A percentile compares a stretch with the other conserved stretches of the same genome.
Evolutionary conservation across 2,888 invertebrate genomes (phyloP).

Genomic region (Acanthopleura granulata): DNA sequence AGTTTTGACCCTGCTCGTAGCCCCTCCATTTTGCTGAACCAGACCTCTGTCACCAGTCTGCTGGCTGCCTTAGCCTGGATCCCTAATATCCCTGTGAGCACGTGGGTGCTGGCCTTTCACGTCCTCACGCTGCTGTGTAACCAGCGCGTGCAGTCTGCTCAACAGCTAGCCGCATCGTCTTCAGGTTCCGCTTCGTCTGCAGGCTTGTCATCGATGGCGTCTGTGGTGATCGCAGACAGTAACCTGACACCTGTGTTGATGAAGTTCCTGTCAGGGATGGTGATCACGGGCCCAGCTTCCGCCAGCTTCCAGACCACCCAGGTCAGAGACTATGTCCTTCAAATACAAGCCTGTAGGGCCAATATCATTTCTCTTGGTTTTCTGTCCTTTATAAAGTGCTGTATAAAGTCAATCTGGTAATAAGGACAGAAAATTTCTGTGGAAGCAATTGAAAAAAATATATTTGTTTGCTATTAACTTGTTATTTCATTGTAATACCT

Average conservation of each 20-base stretch:
- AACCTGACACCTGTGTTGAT: constrained; percentile 59
- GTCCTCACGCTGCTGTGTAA: constrained; percentile 80
- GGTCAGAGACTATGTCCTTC: constrained; percentile 27
- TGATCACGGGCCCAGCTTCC: constrained; percentile 42
- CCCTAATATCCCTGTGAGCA: constrained; percentile 79
- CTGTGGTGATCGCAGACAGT: constrained; percentile 57
- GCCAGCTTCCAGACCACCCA: constrained; percentile 38
- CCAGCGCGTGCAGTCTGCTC: constrained; percentile 63
- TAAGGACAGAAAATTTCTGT: too few species aligned
- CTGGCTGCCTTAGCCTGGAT: constrained; percentile 78
- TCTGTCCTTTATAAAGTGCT: neutral
- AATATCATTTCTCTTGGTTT: neutral
- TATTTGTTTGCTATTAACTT: too few species aligned
- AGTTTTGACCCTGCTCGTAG: constrained; percentile 54
- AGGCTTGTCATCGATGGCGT: constrained; percentile 46
- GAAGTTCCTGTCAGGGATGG: constrained; percentile 62
- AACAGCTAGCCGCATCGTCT: too few species aligned
- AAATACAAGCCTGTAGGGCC: neutral
- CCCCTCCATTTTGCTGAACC: constrained; percentile 78
- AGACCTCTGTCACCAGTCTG: constrained; percentile 76
- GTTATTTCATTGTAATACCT: too few species aligned
- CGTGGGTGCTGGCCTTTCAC: constrained; percentile 83
- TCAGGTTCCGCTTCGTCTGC: neutral
- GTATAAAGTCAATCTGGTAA: too few species aligned
- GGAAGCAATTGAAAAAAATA: too few species aligned